Percentiles rank a stretch among this genome's conserved stretches.
Conservation (phyloP, 2,113 vertebrate genomes). For the Ciconia boyciana region DNA sequence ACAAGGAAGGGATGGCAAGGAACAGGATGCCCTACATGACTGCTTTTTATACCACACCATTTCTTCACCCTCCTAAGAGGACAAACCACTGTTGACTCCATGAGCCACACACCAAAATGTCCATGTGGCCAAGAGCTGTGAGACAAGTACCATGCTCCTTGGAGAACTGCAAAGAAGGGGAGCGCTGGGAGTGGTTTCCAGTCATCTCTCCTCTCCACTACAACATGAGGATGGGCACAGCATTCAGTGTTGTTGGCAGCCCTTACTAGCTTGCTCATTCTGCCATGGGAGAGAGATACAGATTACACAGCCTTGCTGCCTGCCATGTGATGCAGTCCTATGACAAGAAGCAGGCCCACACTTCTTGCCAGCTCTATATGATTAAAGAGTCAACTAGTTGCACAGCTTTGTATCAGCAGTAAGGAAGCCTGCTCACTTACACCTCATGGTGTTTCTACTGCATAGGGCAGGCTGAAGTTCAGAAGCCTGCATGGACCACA, state of each 20-base stretch:
- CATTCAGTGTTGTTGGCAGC: not conserved
- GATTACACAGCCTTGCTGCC: not conserved
- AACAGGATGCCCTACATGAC: not conserved
- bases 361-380: not conserved
- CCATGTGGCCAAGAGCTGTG: not conserved
- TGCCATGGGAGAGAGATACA: not conserved
- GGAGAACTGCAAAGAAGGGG: not conserved
- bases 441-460: not conserved
- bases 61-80: not conserved
- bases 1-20: not conserved
- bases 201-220: not conserved
- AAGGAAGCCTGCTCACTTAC: not conserved
- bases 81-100: not conserved
- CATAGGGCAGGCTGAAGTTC: not conserved
- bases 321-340: not conserved
- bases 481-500: not conserved
- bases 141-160: not conserved
- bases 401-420: not conserved
- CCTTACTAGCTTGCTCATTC: not conserved
- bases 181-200: rapidly evolving
- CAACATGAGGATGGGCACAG: not conserved
- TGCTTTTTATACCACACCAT: not conserved
- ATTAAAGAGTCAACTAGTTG: not conserved
- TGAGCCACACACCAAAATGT: not conserved
- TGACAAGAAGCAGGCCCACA: not conserved